Evolutionary conservation across 1,140 invertebrate genomes (phyloP).

Genomic region (Branchinecta lynchi): DNA sequence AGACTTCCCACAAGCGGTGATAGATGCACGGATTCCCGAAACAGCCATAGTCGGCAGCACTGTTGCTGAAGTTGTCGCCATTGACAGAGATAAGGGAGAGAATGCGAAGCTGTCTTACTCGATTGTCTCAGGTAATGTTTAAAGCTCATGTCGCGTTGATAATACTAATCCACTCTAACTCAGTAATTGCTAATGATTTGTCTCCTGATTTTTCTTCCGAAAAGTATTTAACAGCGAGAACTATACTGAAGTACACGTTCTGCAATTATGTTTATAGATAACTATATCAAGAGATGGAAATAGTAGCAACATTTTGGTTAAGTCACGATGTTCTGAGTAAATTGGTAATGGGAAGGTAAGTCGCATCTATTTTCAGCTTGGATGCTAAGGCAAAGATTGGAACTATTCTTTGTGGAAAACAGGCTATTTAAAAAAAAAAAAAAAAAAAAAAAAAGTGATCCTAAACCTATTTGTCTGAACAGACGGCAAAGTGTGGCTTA

Average conservation of each 20-base stretch:
- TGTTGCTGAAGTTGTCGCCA: slow-evolving; percentile 53
- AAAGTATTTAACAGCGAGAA: slow-evolving; percentile 12
- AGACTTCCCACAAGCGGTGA: slow-evolving; percentile 54
- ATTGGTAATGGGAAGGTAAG: too few species aligned
- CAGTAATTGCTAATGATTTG: not conserved
- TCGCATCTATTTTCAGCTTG: too few species aligned
- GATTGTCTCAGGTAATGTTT: slow-evolving; percentile 47
- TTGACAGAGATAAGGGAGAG: slow-evolving; percentile 61
- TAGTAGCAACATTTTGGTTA: slow-evolving; percentile 1
- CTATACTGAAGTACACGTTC: too few species aligned
- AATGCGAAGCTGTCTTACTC: slow-evolving; percentile 64
- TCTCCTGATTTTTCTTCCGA: not conserved
- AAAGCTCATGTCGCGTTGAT: not conserved
- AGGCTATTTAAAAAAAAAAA: not conserved
- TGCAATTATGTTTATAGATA: too few species aligned
- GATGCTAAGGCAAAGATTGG: too few species aligned
- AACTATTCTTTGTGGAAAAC: too few species aligned
- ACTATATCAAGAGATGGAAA: not conserved
- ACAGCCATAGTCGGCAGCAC: slow-evolving; percentile 52
- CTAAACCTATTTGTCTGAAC: slow-evolving; percentile 10
- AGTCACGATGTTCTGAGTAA: not conserved
- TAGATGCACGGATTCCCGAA: slow-evolving; percentile 58
- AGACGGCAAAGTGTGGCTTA: not conserved
- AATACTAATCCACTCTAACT: not conserved
- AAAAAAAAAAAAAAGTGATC: slow-evolving; percentile 8